Conservation (phyloP, 1,140 invertebrate genomes). For the Diabrotica virgifera region DNA sequence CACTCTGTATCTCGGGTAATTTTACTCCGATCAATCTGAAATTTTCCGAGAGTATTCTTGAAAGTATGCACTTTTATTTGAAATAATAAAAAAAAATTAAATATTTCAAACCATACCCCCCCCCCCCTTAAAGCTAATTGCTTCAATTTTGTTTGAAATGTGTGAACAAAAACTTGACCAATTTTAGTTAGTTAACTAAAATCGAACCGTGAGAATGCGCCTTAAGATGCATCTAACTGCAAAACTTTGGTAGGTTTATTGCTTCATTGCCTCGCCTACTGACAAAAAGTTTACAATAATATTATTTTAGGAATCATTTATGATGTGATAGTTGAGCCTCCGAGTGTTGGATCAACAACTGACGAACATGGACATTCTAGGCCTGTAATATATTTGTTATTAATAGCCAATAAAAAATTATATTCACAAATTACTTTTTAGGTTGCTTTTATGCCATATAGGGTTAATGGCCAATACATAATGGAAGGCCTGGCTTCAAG, state of each 20-base stretch:
- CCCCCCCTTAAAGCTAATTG: too few relatives aligned
- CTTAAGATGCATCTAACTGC: background rate
- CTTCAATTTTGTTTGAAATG: too few relatives aligned
- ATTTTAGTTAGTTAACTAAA: too few relatives aligned
- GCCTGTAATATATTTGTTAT: constrained; percentile 61
- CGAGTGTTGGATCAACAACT: constrained; percentile 94
- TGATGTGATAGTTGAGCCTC: constrained; percentile 97
- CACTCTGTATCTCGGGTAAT: too few relatives aligned
- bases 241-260: too few relatives aligned
- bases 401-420: background rate
- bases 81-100: too few relatives aligned
- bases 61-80: too few relatives aligned
- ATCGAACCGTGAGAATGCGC: background rate
- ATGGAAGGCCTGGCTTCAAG: constrained; percentile 97
- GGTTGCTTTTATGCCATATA: constrained; percentile 97
- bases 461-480: constrained; percentile 98
- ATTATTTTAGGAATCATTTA: constrained; percentile 87
- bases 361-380: constrained; percentile 94
- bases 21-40: too few relatives aligned
- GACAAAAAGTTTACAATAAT: background rate
- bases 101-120: too few relatives aligned
- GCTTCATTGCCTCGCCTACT: too few relatives aligned
- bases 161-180: too few relatives aligned
- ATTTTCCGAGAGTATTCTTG: too few relatives aligned
- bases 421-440: constrained; percentile 43